Percentiles rank a stretch among this genome's conserved stretches.
These are phyloP conservation scores for Euspilapteryx auroguttella DNA, from an alignment of 2,888 invertebrate species.

Conservation along the genomic window DNA sequence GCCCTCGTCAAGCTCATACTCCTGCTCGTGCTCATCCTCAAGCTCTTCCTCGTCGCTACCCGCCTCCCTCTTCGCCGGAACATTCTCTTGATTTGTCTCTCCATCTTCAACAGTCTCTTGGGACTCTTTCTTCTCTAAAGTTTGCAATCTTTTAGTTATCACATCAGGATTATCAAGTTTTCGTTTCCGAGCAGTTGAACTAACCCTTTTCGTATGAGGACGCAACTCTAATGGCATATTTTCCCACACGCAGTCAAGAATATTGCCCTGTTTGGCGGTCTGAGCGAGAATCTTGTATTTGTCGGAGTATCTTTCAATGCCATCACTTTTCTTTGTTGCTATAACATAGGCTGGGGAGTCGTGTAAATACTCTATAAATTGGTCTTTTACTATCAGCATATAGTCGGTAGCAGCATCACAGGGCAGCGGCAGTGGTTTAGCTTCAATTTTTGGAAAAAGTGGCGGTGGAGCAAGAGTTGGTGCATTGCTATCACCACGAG, in stretches of 20 bases:
- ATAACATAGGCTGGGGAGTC: slow-evolving; percentile 67
- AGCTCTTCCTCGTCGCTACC: slow-evolving; percentile 59
- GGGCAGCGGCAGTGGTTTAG: slow-evolving; percentile 53
- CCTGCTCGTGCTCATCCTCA: slow-evolving; percentile 69
- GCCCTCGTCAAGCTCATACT: slow-evolving; percentile 87
- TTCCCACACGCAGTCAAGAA: slow-evolving; percentile 59
- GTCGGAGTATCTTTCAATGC: slow-evolving; percentile 61
- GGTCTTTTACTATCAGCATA: slow-evolving; percentile 71
- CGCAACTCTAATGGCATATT: slow-evolving; percentile 66
- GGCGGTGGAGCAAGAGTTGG: slow-evolving; percentile 60
- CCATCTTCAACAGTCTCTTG: slow-evolving; percentile 46
- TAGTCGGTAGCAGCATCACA: slow-evolving; percentile 66
- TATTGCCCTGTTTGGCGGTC: slow-evolving; percentile 41
- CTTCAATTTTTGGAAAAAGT: slow-evolving; percentile 61
- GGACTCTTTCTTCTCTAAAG: slow-evolving; percentile 68
- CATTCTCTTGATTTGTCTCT: slow-evolving; percentile 34
- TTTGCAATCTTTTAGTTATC: slow-evolving; percentile 58
- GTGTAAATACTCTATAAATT: slow-evolving; percentile 70
- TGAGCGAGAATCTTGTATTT: slow-evolving; percentile 54
- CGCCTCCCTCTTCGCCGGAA: slow-evolving; percentile 50
- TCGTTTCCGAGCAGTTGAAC: slow-evolving; percentile 24
- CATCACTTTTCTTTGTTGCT: slow-evolving; percentile 42
- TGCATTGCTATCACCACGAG: slow-evolving; percentile 54
- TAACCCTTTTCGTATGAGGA: slow-evolving; percentile 45
- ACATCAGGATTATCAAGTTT: slow-evolving; percentile 35